phyloP scores from a whole-genome alignment of 2,113 vertebrate genomes.

The Camelus bactrianus region DNA sequence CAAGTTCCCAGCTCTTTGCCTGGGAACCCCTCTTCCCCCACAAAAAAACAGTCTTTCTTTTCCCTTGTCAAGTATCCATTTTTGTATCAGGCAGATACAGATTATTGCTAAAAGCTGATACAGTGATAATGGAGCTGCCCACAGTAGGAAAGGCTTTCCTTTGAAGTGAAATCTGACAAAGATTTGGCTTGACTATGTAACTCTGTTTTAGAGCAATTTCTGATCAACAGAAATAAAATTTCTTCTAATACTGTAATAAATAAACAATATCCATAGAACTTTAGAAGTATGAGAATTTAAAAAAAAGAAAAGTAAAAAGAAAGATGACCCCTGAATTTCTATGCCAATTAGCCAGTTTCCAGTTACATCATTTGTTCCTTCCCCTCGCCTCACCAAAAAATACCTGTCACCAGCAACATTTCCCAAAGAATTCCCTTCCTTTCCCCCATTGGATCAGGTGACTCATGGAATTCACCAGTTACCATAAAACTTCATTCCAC shows the following conservation, averaged over 20 bases:
- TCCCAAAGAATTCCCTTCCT: background rate
- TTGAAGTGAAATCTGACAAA: background rate
- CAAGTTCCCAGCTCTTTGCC: background rate
- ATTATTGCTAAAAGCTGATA: conserved; percentile 9
- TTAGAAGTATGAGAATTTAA: background rate
- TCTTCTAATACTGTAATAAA: background rate
- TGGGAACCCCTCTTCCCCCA: background rate
- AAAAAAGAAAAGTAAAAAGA: background rate
- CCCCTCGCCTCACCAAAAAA: background rate
- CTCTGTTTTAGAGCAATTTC: background rate
- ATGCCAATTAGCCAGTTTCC: background rate
- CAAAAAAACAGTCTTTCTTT: background rate
- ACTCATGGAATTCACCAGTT: background rate
- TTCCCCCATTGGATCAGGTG: background rate
- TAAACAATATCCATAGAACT: background rate
- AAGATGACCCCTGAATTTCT: background rate
- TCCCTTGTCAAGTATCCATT: background rate
- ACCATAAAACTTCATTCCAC: background rate
- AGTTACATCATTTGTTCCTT: background rate
- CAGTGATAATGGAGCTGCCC: background rate
- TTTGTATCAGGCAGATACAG: background rate
- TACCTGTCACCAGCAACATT: background rate
- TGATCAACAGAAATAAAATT: background rate
- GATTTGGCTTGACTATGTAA: background rate
- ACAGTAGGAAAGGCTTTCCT: background rate